A percentile compares a stretch with the other conserved stretches of the same genome.
These are phyloP conservation scores for Camponotus pennsylvanicus DNA, from an alignment of 1,140 invertebrate species.

Conservation along the genomic window DNA sequence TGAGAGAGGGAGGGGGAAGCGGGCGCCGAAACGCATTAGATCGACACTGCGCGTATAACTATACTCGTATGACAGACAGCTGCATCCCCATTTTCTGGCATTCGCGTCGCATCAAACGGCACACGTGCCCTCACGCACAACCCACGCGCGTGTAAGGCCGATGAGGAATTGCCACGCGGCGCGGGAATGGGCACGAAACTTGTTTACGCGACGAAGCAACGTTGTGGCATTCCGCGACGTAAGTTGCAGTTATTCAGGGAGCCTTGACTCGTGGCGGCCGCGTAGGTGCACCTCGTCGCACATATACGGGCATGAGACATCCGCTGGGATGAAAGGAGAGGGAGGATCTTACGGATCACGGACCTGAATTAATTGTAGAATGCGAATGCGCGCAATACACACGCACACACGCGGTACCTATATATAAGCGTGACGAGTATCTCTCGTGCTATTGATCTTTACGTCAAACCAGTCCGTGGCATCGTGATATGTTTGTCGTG, in stretches of 20 bases:
- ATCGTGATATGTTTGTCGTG: neutral
- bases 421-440: neutral
- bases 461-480: neutral
- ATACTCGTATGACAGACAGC: slow-evolving; percentile 17
- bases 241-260: slow-evolving; percentile 66
- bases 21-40: neutral
- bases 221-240: slow-evolving; percentile 46
- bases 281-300: slow-evolving; percentile 26
- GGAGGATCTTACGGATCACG: slow-evolving; percentile 14
- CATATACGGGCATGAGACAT: neutral
- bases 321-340: neutral
- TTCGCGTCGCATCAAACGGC: slow-evolving; percentile 28
- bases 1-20: too few relatives aligned
- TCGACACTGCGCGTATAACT: neutral
- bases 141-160: slow-evolving; percentile 37
- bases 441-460: slow-evolving; percentile 3
- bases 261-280: slow-evolving; percentile 66
- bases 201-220: slow-evolving; percentile 64
- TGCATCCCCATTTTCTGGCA: slow-evolving; percentile 56
- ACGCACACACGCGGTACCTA: too few relatives aligned
- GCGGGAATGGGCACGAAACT: slow-evolving; percentile 65
- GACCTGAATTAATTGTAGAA: slow-evolving; percentile 37
- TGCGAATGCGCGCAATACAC: neutral
- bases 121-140: slow-evolving; percentile 20
- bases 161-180: slow-evolving; percentile 53